Evolutionary conservation across 37 sponge, comb jelly and placozoan species (phyloP), one percentile per base, ranked within the genome.

Genomic region (Amphimedon queenslandica): DNA sequence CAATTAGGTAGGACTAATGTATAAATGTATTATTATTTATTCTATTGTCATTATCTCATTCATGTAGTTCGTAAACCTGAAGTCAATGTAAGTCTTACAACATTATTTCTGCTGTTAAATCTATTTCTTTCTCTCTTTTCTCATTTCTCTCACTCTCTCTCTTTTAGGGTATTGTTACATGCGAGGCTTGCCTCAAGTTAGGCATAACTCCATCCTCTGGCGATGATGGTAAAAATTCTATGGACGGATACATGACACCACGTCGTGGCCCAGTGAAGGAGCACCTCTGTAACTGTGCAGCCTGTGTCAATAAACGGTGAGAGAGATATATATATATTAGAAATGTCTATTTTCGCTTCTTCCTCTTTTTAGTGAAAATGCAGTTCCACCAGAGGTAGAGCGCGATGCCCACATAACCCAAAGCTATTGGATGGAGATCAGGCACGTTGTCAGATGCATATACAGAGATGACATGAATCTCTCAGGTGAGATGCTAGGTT

Each of bases 371-470:
- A 84, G 85, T 20, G 85, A 78, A 70, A 85, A 74, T 61, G 74
- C 80, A 16, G 61, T 58, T 0, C 41, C 77, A 36, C 80, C 79
- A 1, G 80, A 85, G 69, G 82, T 72, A 40, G 90, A 84, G 55
- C 66, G 78, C 21, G 90, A 90, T 35, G 72, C 74, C 13, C 86
- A 84, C 40, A 77, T 77, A 23, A 84, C 82, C 1, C 90, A 90
- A 70, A 81, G 77, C 35, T 81, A 90, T 55, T 90, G 90, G 90
- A 90, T 90, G 90, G 90, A 90, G 69, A 75, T 90, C 31, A 42
- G 90, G 16, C 86, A 90, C 27, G 66, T 84, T 16, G 82, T 90
- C 18, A 72, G 86, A 1, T 63, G 78, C 29, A 84, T 89, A 70
- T 90, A 90, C 70, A 35, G 90, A 63, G 78, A 82, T 36, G 77